Evolutionary conservation across 1,140 invertebrate species (phyloP).

Genomic region (Drosophila triauraria): DNA sequence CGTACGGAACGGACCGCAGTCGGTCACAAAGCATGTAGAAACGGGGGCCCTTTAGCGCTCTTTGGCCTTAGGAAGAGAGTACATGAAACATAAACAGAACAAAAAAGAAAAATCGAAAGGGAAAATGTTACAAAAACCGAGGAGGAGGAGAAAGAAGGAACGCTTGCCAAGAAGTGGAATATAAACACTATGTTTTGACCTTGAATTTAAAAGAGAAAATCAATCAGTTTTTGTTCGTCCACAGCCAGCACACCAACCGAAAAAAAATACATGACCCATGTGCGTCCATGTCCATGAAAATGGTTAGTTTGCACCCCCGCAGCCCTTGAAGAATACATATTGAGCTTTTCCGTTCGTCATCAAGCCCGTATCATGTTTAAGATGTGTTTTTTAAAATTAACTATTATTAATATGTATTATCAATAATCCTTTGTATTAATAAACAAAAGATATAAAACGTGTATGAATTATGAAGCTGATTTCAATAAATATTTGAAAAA

Average conservation of each 20-base stretch:
- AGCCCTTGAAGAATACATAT: conserved; percentile 9
- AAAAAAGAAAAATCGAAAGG: conserved; percentile 31
- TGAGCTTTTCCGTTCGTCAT: conserved; percentile 47
- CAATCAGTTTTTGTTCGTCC: conserved; percentile 73
- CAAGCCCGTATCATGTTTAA: conserved; percentile 64
- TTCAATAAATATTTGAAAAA: conserved; percentile 79
- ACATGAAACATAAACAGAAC: conserved; percentile 32
- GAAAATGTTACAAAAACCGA: conserved; percentile 24
- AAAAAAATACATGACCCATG: conserved; percentile 1
- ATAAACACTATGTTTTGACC: conserved; percentile 67
- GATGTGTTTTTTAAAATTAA: conserved; percentile 73
- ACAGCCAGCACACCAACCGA: conserved; percentile 10
- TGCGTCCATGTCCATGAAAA: conserved; percentile 6
- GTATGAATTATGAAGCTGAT: conserved; percentile 75
- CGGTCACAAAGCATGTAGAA: conserved; percentile 57
- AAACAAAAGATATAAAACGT: conserved; percentile 75
- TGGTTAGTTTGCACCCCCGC: conserved; percentile 22
- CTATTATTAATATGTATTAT: conserved; percentile 81
- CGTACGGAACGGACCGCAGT: conserved; percentile 40
- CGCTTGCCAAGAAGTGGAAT: conserved; percentile 71
- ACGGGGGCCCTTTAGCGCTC: conserved; percentile 47
- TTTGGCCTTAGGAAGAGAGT: conserved; percentile 68
- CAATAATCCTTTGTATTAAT: conserved; percentile 81
- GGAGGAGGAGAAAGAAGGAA: conserved; percentile 40
- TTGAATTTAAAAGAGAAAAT: conserved; percentile 53